Conservation (phyloP, 2,113 vertebrate species). For the Candoia aspera region DNA sequence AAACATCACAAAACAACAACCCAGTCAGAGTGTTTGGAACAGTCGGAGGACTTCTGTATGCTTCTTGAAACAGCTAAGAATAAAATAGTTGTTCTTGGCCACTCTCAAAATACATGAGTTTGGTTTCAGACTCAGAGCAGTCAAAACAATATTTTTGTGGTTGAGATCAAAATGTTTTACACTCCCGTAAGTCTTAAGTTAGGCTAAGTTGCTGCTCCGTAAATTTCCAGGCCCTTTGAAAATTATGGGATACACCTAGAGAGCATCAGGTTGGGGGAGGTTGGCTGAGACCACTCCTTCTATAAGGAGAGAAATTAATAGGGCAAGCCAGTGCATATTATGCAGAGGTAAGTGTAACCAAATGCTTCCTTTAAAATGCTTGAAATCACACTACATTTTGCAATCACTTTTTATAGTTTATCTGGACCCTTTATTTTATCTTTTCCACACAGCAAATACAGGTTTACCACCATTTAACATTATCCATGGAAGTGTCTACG, state of each 20-base stretch:
- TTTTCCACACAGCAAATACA: not conserved
- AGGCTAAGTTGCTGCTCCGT: not conserved
- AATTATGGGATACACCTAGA: not conserved
- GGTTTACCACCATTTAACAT: not conserved
- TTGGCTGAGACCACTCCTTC: not conserved
- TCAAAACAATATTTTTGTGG: not conserved
- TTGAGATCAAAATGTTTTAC: not conserved
- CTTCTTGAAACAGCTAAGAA: not conserved
- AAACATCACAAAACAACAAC: not conserved
- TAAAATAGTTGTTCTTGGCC: not conserved
- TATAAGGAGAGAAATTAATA: not conserved
- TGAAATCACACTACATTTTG: not conserved
- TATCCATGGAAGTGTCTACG: no score
- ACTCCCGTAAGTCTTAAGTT: not conserved
- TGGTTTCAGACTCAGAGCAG: not conserved
- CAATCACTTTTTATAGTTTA: not conserved
- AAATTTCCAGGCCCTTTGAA: not conserved
- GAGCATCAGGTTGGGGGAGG: not conserved
- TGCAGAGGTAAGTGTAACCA: not conserved
- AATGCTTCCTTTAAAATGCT: not conserved
- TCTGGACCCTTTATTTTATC: not conserved
- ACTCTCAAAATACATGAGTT: not conserved
- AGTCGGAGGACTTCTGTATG: not conserved
- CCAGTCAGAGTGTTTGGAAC: not conserved
- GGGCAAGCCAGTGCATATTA: not conserved